phyloP scores from a whole-genome alignment of 2,113 vertebrate species.

The Arizona elegans region DNA sequence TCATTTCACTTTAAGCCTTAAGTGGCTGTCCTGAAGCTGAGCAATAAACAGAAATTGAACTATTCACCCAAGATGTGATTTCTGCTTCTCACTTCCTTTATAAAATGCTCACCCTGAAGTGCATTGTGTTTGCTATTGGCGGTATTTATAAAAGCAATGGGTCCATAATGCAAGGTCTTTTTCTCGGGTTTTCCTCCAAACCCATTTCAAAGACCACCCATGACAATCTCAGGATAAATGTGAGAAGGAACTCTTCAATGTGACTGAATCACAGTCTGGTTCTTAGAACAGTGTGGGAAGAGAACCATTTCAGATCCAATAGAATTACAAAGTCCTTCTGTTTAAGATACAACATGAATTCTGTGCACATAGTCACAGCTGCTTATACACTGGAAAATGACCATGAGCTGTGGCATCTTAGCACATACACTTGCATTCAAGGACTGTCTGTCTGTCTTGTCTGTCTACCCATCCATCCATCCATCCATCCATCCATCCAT shows the following conservation, averaged over 20 bases:
- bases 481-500: too few relatives aligned
- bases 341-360: background rate
- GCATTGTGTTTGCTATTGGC: constrained; percentile 27
- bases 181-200: too few relatives aligned
- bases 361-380: background rate
- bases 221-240: background rate
- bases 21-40: constrained; percentile 42
- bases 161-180: background rate
- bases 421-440: background rate
- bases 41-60: constrained; percentile 44
- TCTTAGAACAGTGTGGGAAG: background rate
- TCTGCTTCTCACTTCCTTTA: constrained; percentile 20
- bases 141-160: constrained; percentile 3
- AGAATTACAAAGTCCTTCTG: background rate
- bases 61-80: constrained; percentile 38
- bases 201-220: background rate
- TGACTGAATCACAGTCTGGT: background rate
- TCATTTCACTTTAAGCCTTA: constrained; percentile 40
- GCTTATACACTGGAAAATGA: background rate
- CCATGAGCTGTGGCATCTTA: background rate
- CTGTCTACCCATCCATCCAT: too few relatives aligned
- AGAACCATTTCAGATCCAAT: background rate
- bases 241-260: background rate
- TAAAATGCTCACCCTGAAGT: constrained; percentile 10
- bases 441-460: background rate